Percentiles rank a stretch among this genome's conserved stretches.
These are phyloP conservation scores for Andrena marginata DNA, from an alignment of 2,888 invertebrate genomes.

Conservation along the genomic window DNA sequence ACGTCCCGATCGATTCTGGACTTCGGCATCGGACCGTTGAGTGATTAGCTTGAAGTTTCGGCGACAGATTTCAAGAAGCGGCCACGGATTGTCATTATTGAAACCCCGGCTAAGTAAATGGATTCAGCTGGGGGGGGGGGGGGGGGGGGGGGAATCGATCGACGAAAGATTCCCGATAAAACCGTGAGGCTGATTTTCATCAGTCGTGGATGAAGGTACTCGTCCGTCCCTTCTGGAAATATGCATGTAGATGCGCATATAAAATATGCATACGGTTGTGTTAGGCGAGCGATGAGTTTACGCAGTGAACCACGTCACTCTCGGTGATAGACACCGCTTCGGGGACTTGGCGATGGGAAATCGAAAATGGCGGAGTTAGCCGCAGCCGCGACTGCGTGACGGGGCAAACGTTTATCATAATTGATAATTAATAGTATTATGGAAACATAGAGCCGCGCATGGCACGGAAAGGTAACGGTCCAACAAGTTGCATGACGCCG, in stretches of 20 bases:
- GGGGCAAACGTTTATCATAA: conserved; percentile 47
- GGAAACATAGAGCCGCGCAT: conserved; percentile 14
- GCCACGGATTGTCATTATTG: too few species aligned
- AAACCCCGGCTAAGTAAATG: too few species aligned
- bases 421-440: conserved; percentile 58
- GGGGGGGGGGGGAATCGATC: not conserved
- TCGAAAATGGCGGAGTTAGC: conserved; percentile 39
- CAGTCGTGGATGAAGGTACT: not conserved
- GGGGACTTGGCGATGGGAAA: conserved; percentile 51
- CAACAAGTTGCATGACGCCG: conserved; percentile 44
- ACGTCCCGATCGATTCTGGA: not conserved
- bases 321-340: conserved; percentile 64
- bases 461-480: conserved; percentile 17
- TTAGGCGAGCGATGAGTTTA: conserved; percentile 53
- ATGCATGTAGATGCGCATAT: not conserved
- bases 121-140: too few species aligned
- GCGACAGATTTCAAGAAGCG: too few species aligned
- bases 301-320: conserved; percentile 54
- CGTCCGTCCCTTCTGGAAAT: not conserved
- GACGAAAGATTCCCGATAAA: not conserved
- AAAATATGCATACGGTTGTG: conserved; percentile 15
- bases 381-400: conserved; percentile 2
- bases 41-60: not conserved
- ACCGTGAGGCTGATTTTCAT: not conserved
- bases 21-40: not conserved